These are phyloP conservation scores for Pavo muticus DNA, from an alignment of 2,113 vertebrate genomes.

Conservation along the genomic window DNA sequence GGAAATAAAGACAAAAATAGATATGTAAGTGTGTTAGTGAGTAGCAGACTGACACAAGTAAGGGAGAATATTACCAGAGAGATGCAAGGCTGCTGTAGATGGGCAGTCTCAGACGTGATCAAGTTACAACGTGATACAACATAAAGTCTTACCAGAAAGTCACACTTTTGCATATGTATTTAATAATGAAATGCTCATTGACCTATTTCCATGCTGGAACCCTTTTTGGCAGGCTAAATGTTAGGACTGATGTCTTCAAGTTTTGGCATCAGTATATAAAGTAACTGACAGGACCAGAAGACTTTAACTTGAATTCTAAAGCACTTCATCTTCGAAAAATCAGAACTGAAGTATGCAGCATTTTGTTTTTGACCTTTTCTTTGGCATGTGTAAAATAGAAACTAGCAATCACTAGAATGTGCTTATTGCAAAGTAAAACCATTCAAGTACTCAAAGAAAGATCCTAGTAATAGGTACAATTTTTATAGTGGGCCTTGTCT, in stretches of 20 bases:
- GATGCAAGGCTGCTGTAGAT: background rate
- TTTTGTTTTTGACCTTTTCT: background rate
- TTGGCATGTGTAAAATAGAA: background rate
- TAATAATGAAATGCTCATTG: background rate
- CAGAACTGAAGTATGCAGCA: background rate
- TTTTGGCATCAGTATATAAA: background rate
- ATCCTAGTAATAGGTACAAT: background rate
- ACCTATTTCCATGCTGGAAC: background rate
- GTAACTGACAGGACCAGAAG: background rate
- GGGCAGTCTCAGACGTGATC: background rate
- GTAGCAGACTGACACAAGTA: background rate
- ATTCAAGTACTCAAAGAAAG: background rate
- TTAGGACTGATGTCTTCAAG: background rate
- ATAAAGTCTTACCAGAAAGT: background rate
- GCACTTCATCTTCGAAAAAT: background rate
- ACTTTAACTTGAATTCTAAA: background rate
- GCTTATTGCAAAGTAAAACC: background rate
- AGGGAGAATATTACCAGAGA: background rate
- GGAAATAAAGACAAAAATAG: background rate
- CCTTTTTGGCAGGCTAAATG: background rate
- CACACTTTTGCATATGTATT: background rate
- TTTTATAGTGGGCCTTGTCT: background rate
- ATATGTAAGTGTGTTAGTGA: background rate
- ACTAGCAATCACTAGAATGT: background rate
- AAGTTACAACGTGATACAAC: background rate